These are phyloP conservation scores for Enteromius anoplus DNA, from an alignment of 2,797 vertebrate genomes.

Conservation along the genomic window DNA sequence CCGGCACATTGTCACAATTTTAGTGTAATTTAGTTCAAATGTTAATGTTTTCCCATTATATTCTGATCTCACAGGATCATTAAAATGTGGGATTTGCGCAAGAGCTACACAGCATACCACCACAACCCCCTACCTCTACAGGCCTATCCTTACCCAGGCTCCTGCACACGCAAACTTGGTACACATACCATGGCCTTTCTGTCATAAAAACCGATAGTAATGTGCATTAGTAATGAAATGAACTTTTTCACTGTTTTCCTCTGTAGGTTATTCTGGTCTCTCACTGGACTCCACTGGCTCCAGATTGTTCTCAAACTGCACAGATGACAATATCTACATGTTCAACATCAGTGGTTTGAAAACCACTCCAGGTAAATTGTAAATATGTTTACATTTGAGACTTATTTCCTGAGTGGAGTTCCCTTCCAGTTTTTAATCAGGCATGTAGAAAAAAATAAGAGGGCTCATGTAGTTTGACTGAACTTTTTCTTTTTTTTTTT, in stretches of 20 bases:
- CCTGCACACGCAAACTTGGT: slow-evolving; percentile 90
- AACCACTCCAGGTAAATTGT: slow-evolving; percentile 82
- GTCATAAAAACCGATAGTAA: no score
- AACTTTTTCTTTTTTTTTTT: no score
- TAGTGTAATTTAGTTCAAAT: not conserved
- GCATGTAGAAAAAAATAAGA: not conserved
- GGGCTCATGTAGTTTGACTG: not conserved
- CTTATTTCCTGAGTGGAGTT: not conserved
- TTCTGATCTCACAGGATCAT: slow-evolving; percentile 77
- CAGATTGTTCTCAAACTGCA: slow-evolving; percentile 92
- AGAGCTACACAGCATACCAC: slow-evolving; percentile 83
- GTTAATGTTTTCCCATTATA: no score
- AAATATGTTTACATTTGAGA: slow-evolving; percentile 36
- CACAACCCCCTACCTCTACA: slow-evolving; percentile 86
- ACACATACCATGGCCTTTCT: slow-evolving; percentile 43
- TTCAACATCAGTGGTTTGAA: slow-evolving; percentile 87
- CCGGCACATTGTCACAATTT: not conserved
- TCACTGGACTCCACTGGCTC: slow-evolving; percentile 87
- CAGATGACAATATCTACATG: slow-evolving; percentile 95
- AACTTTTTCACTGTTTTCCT: not conserved
- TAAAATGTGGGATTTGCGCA: slow-evolving; percentile 96
- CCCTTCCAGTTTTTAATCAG: not conserved
- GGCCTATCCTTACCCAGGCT: slow-evolving; percentile 88
- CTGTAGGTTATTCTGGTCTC: slow-evolving; percentile 91
- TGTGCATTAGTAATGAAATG: not conserved